Base-by-base conservation (phyloP, 2,113 vertebrate genomes). In the Carassius carassius region DNA sequence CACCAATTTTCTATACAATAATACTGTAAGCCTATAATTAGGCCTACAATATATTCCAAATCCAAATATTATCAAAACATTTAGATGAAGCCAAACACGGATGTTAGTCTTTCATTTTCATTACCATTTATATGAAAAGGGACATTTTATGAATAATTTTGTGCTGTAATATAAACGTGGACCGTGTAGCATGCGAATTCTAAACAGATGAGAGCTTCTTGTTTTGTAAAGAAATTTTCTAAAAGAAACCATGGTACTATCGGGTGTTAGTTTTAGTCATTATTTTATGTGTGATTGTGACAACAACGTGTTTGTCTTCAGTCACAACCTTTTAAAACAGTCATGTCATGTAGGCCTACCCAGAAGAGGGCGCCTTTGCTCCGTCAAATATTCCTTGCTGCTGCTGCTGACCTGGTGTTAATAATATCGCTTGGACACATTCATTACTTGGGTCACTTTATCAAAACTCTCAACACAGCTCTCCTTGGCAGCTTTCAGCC, bases 291-390 rank as follows among this genome's bases (percentile, higher is more conserved):
- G 54, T 56, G 16, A 56, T 3, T 3, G 12, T 14, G 49, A 51
- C 11, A 13, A 13, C 13, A 49, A 49, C 14, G 13, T 4, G 13
- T 5, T 14, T 5, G 49, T 51, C 1, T 49, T 49, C 4, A 51
- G 14, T 51, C 49, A 16, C 14, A 51, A 5, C 13, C 49, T 51
- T 6, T 56, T 21, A 56, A 56, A 56, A 56, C 19, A 0, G 17
- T 2, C n/a, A 44, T 54, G 74, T n/a, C 25, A 3, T 29, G 17
- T 35, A n/a, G n/a, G n/a, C n/a, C n/a, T n/a, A 21, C 13, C 49
- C 84, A 82, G 73, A 51, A 86, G 86, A 87, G 81, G 84, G 74
- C 82, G 3, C 23, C 78, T 14, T 25, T 12, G 74, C 16, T 76
- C 78, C 29, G 72, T 73, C 49, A 82, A 14, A 75, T 67, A 81